These are phyloP conservation scores for Macrotrachela quadricornifera DNA, from an alignment of 1,140 invertebrate species.

Conservation along the genomic window DNA sequence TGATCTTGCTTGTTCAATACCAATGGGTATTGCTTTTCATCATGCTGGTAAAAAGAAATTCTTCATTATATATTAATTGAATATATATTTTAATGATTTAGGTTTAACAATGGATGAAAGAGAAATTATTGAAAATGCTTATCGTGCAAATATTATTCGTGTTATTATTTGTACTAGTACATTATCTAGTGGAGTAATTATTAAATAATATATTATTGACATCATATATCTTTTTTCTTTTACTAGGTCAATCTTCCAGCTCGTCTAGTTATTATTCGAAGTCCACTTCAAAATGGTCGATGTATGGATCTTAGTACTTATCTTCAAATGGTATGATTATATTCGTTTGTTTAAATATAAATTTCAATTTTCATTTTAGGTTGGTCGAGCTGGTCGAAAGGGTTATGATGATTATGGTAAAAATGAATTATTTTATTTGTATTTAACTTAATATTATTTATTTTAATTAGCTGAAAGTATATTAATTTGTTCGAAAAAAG, in stretches of 20 bases:
- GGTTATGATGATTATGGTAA: slow-evolving; percentile 44
- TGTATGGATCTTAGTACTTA: slow-evolving; percentile 58
- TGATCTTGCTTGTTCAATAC: slow-evolving; percentile 50
- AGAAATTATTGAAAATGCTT: slow-evolving; percentile 71
- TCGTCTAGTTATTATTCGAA: slow-evolving; percentile 63
- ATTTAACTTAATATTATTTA: neutral
- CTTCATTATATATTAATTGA: neutral
- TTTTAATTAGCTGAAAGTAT: slow-evolving; percentile 58
- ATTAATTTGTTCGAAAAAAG: slow-evolving; percentile 55
- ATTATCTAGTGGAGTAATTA: slow-evolving; percentile 57
- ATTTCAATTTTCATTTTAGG: too few species aligned
- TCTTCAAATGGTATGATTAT: slow-evolving; percentile 54
- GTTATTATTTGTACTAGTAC: slow-evolving; percentile 87
- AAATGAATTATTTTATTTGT: neutral
- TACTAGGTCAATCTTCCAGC: slow-evolving; percentile 70
- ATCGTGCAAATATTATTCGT: slow-evolving; percentile 51
- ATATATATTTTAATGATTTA: slow-evolving; percentile 15
- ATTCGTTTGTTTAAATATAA: too few species aligned
- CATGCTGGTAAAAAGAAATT: slow-evolving; percentile 50
- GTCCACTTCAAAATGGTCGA: slow-evolving; percentile 48
- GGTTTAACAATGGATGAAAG: slow-evolving; percentile 84
- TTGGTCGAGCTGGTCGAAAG: slow-evolving; percentile 79
- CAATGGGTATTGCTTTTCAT: slow-evolving; percentile 79
- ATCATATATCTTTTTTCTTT: too few species aligned
- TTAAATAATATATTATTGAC: too few species aligned